A percentile compares a stretch with the other conserved stretches of the same genome.
Conservation (phyloP, 2,888 invertebrate genomes). For the Rhamphomyia laevipes region DNA sequence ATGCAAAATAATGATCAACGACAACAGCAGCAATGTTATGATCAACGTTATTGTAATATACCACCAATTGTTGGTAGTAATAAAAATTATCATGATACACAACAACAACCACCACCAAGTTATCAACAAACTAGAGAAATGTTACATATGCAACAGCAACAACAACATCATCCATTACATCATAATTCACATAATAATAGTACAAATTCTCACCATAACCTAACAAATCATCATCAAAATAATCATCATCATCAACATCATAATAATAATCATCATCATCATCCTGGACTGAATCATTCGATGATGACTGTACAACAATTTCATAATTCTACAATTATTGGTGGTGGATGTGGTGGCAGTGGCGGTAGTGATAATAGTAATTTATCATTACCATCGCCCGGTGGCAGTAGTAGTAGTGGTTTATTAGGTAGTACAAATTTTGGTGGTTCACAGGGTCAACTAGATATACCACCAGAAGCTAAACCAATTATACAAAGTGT, state of each 20-base stretch:
- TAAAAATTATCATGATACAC: constrained; percentile 38
- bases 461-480: constrained; percentile 21
- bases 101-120: constrained; percentile 34
- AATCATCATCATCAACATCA: constrained; percentile 44
- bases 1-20: constrained; percentile 42
- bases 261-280: constrained; percentile 49
- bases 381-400: constrained; percentile 71
- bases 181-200: background rate
- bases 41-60: constrained; percentile 15
- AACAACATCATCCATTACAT: constrained; percentile 17
- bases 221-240: constrained; percentile 15
- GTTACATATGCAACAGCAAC: constrained; percentile 50
- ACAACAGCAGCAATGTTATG: background rate
- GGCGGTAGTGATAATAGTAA: constrained; percentile 45
- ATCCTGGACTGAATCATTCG: constrained; percentile 24
- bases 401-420: constrained; percentile 37
- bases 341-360: background rate
- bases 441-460: background rate
- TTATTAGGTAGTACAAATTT: no score
- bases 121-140: constrained; percentile 52
- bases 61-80: constrained; percentile 12
- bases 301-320: constrained; percentile 15
- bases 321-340: constrained; percentile 1
- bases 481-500: constrained; percentile 66
- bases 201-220: background rate